phyloP scores from a whole-genome alignment of 2,797 vertebrate species.

The Urophycis tenuis region DNA sequence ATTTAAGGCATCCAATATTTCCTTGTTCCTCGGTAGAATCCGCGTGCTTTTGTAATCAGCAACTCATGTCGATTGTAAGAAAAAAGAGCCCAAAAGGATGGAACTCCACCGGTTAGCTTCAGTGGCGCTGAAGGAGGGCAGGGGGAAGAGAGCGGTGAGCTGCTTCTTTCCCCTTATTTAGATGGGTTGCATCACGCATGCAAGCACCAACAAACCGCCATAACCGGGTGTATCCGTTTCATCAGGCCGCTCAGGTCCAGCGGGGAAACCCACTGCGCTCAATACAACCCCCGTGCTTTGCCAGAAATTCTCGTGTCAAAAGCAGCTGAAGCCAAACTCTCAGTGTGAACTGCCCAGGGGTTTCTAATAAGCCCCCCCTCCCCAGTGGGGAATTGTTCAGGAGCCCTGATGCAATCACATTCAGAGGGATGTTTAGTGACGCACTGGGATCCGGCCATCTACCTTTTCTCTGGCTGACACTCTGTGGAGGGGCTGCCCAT shows the following conservation, averaged over 20 bases:
- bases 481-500: conserved; percentile 1
- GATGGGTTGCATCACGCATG: conserved; percentile 1
- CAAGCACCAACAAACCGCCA: not conserved
- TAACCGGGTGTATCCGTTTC: not conserved
- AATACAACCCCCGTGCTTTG: not conserved
- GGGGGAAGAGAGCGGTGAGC: not conserved
- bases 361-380: not conserved
- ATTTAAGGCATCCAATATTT: not conserved
- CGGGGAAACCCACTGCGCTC: not conserved
- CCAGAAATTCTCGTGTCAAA: not conserved
- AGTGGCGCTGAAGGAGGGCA: not conserved
- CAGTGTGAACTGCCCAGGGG: not conserved
- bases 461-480: conserved; percentile 11
- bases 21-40: not conserved
- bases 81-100: not conserved
- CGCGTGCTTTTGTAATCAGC: not conserved
- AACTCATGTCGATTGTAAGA: not conserved
- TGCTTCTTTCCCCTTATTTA: not conserved
- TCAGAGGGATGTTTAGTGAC: not conserved
- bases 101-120: too few species aligned
- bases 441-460: not conserved
- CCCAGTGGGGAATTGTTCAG: not conserved
- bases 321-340: not conserved
- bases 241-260: not conserved
- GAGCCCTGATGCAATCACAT: conserved; percentile 1